A percentile compares a stretch with the other conserved stretches of the same genome.
Conservation (phyloP, 2,888 invertebrate species). For the Agriopis aurantiaria region DNA sequence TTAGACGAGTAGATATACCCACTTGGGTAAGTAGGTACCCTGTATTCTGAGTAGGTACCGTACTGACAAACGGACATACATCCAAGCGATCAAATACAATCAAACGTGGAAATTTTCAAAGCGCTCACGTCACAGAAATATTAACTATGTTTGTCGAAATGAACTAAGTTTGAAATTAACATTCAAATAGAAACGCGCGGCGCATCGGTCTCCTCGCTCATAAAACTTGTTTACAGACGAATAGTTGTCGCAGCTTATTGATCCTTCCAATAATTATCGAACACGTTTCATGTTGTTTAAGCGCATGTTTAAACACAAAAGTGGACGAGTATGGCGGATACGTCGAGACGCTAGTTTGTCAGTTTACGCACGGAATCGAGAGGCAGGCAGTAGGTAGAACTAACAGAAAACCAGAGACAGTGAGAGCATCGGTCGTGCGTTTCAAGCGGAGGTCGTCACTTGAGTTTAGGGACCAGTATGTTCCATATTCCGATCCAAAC, state of each 20-base stretch:
- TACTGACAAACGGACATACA: background rate
- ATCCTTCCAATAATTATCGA: constrained; percentile 87
- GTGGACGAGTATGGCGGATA: constrained; percentile 77
- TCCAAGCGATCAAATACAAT: constrained; percentile 10
- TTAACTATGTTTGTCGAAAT: constrained; percentile 65
- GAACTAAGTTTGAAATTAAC: constrained; percentile 76
- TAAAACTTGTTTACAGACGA: constrained; percentile 82
- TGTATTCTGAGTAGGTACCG: background rate
- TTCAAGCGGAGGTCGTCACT: constrained; percentile 45
- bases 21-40: background rate
- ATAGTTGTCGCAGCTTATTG: constrained; percentile 83
- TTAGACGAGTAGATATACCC: background rate
- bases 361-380: constrained; percentile 81
- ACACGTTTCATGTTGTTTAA: constrained; percentile 84
- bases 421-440: constrained; percentile 62
- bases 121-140: constrained; percentile 51
- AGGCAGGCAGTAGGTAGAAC: constrained; percentile 81
- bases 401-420: constrained; percentile 75
- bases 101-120: constrained; percentile 29
- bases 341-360: constrained; percentile 72
- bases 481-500: constrained; percentile 3
- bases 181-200: constrained; percentile 82
- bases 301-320: constrained; percentile 79
- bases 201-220: constrained; percentile 69
- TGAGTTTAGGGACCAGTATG: constrained; percentile 51